Conservation (phyloP, 2,113 vertebrate species). For the Xenopus tropicalis region DNA sequence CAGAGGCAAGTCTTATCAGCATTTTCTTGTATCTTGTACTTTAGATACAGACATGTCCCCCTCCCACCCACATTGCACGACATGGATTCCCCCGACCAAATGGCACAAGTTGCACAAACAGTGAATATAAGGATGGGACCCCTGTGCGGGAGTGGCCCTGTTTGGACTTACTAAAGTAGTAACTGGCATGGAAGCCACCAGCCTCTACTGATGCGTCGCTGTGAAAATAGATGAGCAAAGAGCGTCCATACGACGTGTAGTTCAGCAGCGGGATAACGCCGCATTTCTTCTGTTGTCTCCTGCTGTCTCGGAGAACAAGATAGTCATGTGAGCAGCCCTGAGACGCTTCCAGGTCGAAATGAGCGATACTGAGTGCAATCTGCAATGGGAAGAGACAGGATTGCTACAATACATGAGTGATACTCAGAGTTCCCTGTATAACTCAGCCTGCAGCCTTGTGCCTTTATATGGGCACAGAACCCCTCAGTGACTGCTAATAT, state of each 20-base stretch:
- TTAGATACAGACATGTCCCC: too few species aligned
- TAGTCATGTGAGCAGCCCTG: constrained; percentile 28
- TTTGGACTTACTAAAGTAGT: constrained; percentile 28
- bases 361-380: constrained; percentile 14
- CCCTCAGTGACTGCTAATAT: too few species aligned
- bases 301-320: constrained; percentile 26
- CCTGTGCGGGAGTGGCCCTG: not conserved
- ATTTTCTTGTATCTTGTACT: too few species aligned
- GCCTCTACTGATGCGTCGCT: constrained; percentile 30
- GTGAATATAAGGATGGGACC: too few species aligned
- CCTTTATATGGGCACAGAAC: too few species aligned
- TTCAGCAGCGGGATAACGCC: not conserved
- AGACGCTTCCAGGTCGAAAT: constrained; percentile 22
- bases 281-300: constrained; percentile 16
- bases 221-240: constrained; percentile 21
- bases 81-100: too few species aligned
- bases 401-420: too few species aligned
- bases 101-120: too few species aligned
- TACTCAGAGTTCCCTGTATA: too few species aligned
- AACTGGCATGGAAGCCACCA: constrained; percentile 18
- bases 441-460: too few species aligned
- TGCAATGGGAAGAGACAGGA: not conserved
- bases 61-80: too few species aligned
- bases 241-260: not conserved
- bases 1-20: too few species aligned